Evolutionary conservation across 2,797 vertebrate species (phyloP), one percentile per base, ranked within the genome.

Genomic region (Microctenopoma lineatum): DNA sequence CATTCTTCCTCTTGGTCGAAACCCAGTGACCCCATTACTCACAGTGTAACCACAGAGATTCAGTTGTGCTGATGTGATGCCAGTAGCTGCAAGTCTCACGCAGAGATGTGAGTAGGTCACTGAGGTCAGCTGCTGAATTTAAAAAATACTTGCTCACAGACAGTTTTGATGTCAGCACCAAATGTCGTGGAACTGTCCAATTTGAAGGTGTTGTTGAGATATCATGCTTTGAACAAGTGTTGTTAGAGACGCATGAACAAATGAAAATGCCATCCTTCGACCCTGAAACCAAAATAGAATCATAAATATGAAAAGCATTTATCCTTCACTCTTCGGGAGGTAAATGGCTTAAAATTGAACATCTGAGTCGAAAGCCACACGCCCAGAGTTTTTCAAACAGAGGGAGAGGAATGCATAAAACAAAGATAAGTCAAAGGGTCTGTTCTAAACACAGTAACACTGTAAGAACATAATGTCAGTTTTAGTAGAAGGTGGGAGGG

Each of bases 281-380:
- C 54, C n/a, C 12, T 13, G 39, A 12, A 2, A 32, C 41, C 16
- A 70, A 70, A 68, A 46, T 9, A 53, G 18, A 69, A 64, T 81
- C 26, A 78, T 61, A 70, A 67, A 77, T 53, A 72, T 27, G 18
- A 61, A 59, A 44, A 56, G 41, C 51, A 77, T 59, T 67, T 51
- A 61, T 60, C 60, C 64, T 66, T 84, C 57, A 44, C 54, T 75
- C 54, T 82, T 44, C 59, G 55, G 74, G 71, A 74, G 57, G 57
- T 73, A 79, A 84, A 80, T 75, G 60, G 56, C 48, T 79, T 79
- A 73, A 63, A 79, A 86, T 73, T 84, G 78, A 87, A 73, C 50
- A 48, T 72, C 66, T 42, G 3, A 80, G 77, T 84, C 65, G 73
- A 80, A 71, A 66, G 16, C 59, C 7, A 64, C 48, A 65, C 54